Evolutionary conservation across 2,888 invertebrate species (phyloP).

Genomic region (Philereme transversata): DNA sequence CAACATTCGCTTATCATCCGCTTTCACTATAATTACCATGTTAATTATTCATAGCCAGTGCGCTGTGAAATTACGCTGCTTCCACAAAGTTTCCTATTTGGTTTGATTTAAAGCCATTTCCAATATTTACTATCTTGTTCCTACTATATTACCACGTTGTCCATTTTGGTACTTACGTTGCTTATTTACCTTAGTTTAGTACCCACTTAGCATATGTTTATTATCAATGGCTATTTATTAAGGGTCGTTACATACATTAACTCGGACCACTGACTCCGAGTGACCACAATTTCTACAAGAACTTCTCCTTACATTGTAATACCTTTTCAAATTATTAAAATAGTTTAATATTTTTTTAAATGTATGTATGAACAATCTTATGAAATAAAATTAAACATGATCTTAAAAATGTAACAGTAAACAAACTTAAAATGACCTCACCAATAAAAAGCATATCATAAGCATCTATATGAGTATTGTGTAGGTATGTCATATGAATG

Average conservation of each 20-base stretch:
- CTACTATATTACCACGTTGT: slow-evolving; percentile 13
- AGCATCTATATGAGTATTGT: slow-evolving; percentile 36
- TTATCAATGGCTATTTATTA: slow-evolving; percentile 22
- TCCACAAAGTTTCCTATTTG: slow-evolving; percentile 44
- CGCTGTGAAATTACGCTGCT: slow-evolving; percentile 57
- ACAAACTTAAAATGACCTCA: slow-evolving; percentile 42
- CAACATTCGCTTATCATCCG: slow-evolving; percentile 40
- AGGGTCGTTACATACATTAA: slow-evolving; percentile 8
- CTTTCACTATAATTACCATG: slow-evolving; percentile 59
- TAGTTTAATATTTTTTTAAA: no score
- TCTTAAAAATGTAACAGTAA: slow-evolving; percentile 13
- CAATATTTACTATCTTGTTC: slow-evolving; percentile 30
- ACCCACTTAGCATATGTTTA: slow-evolving; percentile 20
- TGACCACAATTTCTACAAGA: background rate
- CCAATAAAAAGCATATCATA: slow-evolving; percentile 39
- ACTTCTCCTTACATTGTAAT: background rate
- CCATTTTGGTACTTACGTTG: slow-evolving; percentile 14
- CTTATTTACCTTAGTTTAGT: slow-evolving; percentile 16
- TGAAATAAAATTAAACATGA: slow-evolving; percentile 6
- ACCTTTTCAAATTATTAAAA: no score
- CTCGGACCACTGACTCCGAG: slow-evolving; percentile 5
- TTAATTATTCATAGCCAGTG: slow-evolving; percentile 60
- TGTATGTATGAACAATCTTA: no score
- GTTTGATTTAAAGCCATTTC: slow-evolving; percentile 34
- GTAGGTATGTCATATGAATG: slow-evolving; percentile 37